Evolutionary conservation across 2,113 vertebrate genomes (phyloP).

Genomic region (Amazona guildingii): DNA sequence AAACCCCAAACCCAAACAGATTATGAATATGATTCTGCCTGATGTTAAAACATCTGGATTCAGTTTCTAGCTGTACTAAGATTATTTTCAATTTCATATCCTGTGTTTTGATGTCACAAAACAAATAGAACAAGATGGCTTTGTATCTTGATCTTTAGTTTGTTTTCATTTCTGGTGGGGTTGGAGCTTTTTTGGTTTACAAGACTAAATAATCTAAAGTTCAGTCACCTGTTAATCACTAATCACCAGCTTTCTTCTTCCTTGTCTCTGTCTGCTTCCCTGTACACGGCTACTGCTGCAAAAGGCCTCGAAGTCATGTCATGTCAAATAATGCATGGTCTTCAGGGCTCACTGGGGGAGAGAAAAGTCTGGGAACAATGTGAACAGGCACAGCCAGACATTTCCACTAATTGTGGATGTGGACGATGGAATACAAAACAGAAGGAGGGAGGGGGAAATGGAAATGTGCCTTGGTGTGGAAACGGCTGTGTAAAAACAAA

Average conservation of each 20-base stretch:
- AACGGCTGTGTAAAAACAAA: conserved; percentile 3
- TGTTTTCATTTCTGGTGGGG: neutral
- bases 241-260: neutral
- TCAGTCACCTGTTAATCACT: neutral
- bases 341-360: conserved; percentile 61
- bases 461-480: conserved; percentile 58
- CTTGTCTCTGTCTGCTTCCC: neutral
- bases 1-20: neutral
- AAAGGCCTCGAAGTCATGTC: conserved; percentile 41
- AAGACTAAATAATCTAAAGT: neutral
- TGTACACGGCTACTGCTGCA: neutral
- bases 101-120: conserved; percentile 30
- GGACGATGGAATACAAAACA: conserved; percentile 52
- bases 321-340: conserved; percentile 58
- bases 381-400: conserved; percentile 57
- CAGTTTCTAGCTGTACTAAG: neutral
- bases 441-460: conserved; percentile 41
- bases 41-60: conserved; percentile 8
- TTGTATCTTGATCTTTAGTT: neutral
- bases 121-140: neutral
- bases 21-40: neutral
- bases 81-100: conserved; percentile 15
- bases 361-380: conserved; percentile 57
- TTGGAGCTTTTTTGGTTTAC: neutral
- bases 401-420: conserved; percentile 70